Percentiles rank a stretch among this genome's conserved stretches.
phyloP scores from a whole-genome alignment of 2,797 vertebrate genomes.

The Pseudomugil tenellus region DNA sequence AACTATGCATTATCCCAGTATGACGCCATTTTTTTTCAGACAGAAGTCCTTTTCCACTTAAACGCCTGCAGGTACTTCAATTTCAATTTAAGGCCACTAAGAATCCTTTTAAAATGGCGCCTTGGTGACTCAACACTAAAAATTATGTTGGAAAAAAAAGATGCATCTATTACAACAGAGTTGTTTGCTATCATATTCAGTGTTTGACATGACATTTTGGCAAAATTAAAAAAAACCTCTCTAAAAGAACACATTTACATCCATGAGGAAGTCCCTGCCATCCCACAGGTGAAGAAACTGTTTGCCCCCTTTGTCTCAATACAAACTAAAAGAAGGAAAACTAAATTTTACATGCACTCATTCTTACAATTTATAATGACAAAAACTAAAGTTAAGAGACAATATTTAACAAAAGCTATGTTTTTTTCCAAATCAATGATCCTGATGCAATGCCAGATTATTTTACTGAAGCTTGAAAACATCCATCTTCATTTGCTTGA shows the following conservation, averaged over 20 bases:
- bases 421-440: slow-evolving; percentile 20
- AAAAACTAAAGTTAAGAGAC: slow-evolving; percentile 30
- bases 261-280: slow-evolving; percentile 24
- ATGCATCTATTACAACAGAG: slow-evolving; percentile 6
- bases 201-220: slow-evolving; percentile 50
- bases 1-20: no score
- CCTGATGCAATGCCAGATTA: slow-evolving; percentile 24
- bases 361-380: slow-evolving; percentile 28
- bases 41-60: neutral
- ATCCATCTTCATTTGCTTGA: slow-evolving; percentile 21
- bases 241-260: slow-evolving; percentile 31
- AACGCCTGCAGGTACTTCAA: slow-evolving; percentile 9
- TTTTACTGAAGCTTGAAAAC: slow-evolving; percentile 30
- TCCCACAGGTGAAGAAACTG: slow-evolving; percentile 28
- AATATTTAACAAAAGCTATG: slow-evolving; percentile 6
- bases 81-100: slow-evolving; percentile 34
- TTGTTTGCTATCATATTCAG: slow-evolving; percentile 36
- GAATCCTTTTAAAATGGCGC: slow-evolving; percentile 13
- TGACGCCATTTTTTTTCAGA: no score
- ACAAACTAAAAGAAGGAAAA: slow-evolving; percentile 37
- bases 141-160: slow-evolving; percentile 1
- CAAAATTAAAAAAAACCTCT: slow-evolving; percentile 26
- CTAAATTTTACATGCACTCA: slow-evolving; percentile 45
- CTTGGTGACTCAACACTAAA: slow-evolving; percentile 8
- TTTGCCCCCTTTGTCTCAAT: slow-evolving; percentile 18